Evolutionary conservation across 2,797 vertebrate species (phyloP).

Genomic region (Rhincodon typus): DNA sequence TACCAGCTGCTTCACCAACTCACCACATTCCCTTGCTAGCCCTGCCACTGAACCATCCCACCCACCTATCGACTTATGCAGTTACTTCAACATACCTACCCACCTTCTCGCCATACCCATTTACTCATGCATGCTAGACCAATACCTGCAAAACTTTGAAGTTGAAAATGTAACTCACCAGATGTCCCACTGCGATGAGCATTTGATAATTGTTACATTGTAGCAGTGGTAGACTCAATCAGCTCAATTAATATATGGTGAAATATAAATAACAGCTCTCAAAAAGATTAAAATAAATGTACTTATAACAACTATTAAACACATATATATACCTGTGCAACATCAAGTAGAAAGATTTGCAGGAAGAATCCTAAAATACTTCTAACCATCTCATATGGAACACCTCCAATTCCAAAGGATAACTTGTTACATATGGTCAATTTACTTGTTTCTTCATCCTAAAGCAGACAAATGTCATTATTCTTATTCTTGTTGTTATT

Average conservation of each 20-base stretch:
- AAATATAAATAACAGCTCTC: neutral
- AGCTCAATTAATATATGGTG: neutral
- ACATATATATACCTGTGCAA: slow-evolving; percentile 68
- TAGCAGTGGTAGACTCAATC: no score
- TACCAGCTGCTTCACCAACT: no score
- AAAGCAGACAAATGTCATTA: slow-evolving; percentile 15
- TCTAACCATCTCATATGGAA: slow-evolving; percentile 82
- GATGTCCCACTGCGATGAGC: no score
- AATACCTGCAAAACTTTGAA: no score
- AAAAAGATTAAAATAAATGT: neutral
- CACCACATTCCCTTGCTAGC: no score
- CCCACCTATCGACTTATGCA: no score
- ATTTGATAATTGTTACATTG: no score
- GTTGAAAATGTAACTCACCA: no score
- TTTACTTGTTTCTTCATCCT: slow-evolving; percentile 55
- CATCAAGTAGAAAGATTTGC: slow-evolving; percentile 89
- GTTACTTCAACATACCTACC: no score
- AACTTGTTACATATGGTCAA: slow-evolving; percentile 74
- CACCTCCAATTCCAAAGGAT: slow-evolving; percentile 88
- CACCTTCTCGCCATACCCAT: no score
- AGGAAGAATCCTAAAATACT: slow-evolving; percentile 89
- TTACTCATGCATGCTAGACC: no score
- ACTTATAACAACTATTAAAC: neutral
- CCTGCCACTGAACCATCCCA: no score
- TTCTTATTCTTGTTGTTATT: neutral